Evolutionary conservation across 2,888 invertebrate genomes (phyloP), one percentile per base, ranked within the genome.

Genomic region (Ecdyonurus torrentis): DNA sequence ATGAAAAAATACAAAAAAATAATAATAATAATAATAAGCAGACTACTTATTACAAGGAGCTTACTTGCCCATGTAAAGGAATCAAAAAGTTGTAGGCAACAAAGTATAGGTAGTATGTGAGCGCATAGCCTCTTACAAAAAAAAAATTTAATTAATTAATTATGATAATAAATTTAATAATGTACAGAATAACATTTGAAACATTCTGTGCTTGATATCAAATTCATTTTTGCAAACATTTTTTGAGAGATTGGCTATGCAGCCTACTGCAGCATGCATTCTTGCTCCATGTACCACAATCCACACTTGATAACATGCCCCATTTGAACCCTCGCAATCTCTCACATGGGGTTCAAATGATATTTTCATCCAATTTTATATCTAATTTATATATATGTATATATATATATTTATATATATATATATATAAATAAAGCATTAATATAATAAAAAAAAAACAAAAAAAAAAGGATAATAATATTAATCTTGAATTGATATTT

Each of bases 311-410:
- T 58, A 62, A 58, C 62, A 62, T 62, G 58, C 63, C 62, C 58
- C 37, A 63, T 53, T 59, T 55, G 59, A 64, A 64, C 59, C 64
- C 63, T 58, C 59, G 61, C 58, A 63, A 60, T 64, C 63, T 64
- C 59, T 63, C 58, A 64, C 24, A 61, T 64, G 58, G 64, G 64
- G 65, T 64, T 65, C 65, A 61, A 58, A 62, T 62, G 25, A 58
- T 59, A 65, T 64, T 63, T 64, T 59, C 65, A 65, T 65, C 65
- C 64, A 59, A 64, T 65, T 65, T 64, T 64, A 65, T 65, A 65
- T 65, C 59, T 64, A 64, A 64, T 65, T 61, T 65, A 65, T 64
- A 53, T 62, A 58, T 37, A 37, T 37, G 15, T 37, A 37, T 37
- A 37, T n/a, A n/a, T n/a, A n/a, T n/a, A n/a, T n/a, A n/a, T n/a